phyloP scores from a whole-genome alignment of 1,140 invertebrate species.

The Caenorhabditis inopinata region DNA sequence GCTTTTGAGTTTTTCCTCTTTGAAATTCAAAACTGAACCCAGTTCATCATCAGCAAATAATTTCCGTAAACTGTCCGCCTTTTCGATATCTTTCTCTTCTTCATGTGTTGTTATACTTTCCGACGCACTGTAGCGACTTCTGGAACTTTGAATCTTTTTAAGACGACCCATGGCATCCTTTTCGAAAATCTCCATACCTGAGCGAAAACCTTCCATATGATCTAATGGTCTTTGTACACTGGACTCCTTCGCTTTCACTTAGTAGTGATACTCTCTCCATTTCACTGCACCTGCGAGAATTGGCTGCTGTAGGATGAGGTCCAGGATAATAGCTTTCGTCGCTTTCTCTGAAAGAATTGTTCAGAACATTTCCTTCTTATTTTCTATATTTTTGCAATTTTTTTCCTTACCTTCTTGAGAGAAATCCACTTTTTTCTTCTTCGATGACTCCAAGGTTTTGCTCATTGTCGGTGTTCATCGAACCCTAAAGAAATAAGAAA shows the following conservation, averaged over 20 bases:
- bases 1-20: slow-evolving; percentile 12
- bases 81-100: slow-evolving; percentile 2
- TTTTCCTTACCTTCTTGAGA: background rate
- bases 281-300: slow-evolving; percentile 42
- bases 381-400: too few species aligned
- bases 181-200: background rate
- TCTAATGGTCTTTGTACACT: background rate
- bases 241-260: slow-evolving; percentile 14
- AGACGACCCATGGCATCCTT: too few species aligned
- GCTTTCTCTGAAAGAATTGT: slow-evolving; percentile 33
- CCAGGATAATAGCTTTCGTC: slow-evolving; percentile 31
- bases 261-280: background rate
- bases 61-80: background rate
- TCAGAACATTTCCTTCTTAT: too few species aligned
- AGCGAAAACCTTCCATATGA: slow-evolving; percentile 22
- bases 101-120: slow-evolving; percentile 11
- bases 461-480: slow-evolving; percentile 33
- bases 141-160: background rate
- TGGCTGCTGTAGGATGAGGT: slow-evolving; percentile 32
- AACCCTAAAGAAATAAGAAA: slow-evolving; percentile 13
- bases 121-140: background rate
- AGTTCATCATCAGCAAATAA: slow-evolving; percentile 17
- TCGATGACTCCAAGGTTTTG: slow-evolving; percentile 41
- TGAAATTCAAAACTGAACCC: slow-evolving; percentile 20
- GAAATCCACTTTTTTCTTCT: slow-evolving; percentile 39